Evolutionary conservation across 2,888 invertebrate species (phyloP), one percentile per base, ranked within the genome.

Genomic region (Napeogenes sylphis): DNA sequence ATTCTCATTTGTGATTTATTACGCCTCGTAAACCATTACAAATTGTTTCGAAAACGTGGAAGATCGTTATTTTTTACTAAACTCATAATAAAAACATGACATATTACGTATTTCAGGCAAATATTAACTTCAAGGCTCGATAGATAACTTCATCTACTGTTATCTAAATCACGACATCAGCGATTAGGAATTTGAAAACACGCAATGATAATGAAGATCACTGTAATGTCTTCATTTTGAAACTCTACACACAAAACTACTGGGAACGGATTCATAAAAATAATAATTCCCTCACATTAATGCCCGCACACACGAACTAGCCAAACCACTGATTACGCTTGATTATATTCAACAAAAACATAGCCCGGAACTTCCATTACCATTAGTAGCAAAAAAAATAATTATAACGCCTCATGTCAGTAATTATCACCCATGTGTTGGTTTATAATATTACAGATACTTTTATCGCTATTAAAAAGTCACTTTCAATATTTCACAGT

Each of bases 341-440:
- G 88, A 90, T 90, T 90, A 85, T 80, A 89, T 83, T 76, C 81
- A 74, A 89, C 87, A 90, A 90, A 90, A 90, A 90, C 85, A 82
- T 82, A 85, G 82, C 84, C 87, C 89, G 88, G 87, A 89, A 88
- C 87, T 86, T 84, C 80, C 77, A 82, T 83, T 82, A 84, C 83
- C 82, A 83, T 85, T 84, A 84, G 82, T 82, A 79, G 78, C 81
- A 79, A 88, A 88, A 85, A 87, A 88, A 87, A 51, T 84, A 84
- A 85, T 87, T 87, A 87, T 87, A 85, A 86, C 85, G 85, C 87
- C 85, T 85, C 84, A 84, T 85, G 84, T 83, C 85, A 85, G 85
- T 89, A 90, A 90, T 90, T 90, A 89, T 83, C 90, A 87, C 89
- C 88, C 88, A 85, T 85, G 84, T 83, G 85, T 84, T 85, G 85